Evolutionary conservation across 2,888 invertebrate genomes (phyloP), one percentile per base, ranked within the genome.

Genomic region (Nasonovia ribisnigri): DNA sequence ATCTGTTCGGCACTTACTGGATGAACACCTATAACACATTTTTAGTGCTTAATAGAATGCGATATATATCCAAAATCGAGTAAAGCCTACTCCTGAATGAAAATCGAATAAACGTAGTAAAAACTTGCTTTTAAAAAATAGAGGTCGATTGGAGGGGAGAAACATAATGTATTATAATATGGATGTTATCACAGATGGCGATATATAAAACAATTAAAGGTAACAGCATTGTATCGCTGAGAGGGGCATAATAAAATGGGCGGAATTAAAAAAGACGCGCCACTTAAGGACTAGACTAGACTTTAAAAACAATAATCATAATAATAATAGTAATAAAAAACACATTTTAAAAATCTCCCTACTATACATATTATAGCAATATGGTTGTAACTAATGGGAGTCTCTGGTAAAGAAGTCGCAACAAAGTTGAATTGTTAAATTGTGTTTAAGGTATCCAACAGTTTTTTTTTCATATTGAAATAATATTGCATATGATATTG

Each of bases 171-270:
- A 88, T 88, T n/a, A 48, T 51, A 88, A 48, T 77, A 51, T 77
- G 51, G 46, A 77, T 77, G 67, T 67, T 67, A 90, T 90, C 90
- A 90, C 90, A 90, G 90, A 90, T 90, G 90, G 67, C 67, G 48
- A 90, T 90, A 67, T 91, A 84, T 54, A 90, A 57, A 90, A 90
- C 46, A 90, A 90, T 84, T 90, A 90, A 84, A 54, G 84, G 84
- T 91, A 84, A 91, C 84, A 91, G 43, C 51, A 29, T 29, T 36
- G 29, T 77, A 60, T 46, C 46, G 60, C n/a, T 89, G 89, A 29
- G 89, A 24, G 46, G 89, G 57, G 3, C 36, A 90, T 90, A 90
- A 60, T 60, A 48, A 54, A 42, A 91, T 84, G 48, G 54, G 90
- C 67, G 48, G 36, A 90, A 91, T 91, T 43, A 54, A 77, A 91